A percentile compares a stretch with the other conserved stretches of the same genome.
Evolutionary conservation across 2,888 invertebrate species (phyloP).

Genomic region (Dastarcus helophoroides): DNA sequence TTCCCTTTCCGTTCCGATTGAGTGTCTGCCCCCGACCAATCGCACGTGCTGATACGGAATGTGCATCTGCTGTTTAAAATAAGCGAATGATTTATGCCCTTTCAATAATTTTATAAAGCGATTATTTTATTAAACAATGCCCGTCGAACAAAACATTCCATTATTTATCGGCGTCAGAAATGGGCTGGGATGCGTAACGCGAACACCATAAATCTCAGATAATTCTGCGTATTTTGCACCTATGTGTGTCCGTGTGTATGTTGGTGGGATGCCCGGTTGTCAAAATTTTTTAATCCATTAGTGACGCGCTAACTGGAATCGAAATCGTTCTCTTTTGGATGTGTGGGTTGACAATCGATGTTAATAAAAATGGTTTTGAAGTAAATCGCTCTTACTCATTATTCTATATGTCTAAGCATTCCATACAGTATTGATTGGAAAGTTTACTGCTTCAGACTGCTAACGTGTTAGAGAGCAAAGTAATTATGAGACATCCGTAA

Average conservation of each 20-base stretch:
- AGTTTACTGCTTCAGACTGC: no score
- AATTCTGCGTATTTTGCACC: slow-evolving; percentile 12
- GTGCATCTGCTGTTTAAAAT: slow-evolving; percentile 36
- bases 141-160: slow-evolving; percentile 19
- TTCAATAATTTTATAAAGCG: slow-evolving; percentile 33
- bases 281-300: no score
- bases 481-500: no score
- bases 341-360: no score
- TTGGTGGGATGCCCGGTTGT: no score
- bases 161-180: slow-evolving; percentile 19
- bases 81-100: slow-evolving; percentile 33
- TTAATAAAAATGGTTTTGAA: no score
- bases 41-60: slow-evolving; percentile 33
- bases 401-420: no score
- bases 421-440: no score
- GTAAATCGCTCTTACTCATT: no score
- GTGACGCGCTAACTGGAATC: no score
- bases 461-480: no score
- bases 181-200: slow-evolving; percentile 8
- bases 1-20: slow-evolving; percentile 30
- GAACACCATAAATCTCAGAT: slow-evolving; percentile 13
- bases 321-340: no score
- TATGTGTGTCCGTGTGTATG: slow-evolving; percentile 3
- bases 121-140: slow-evolving; percentile 34
- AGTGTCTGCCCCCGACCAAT: slow-evolving; percentile 32